Evolutionary conservation across 35 echinoderm and acorn worm genomes (phyloP), one percentile per base, ranked within the genome.

Genomic region (Stichopus chloronotus): DNA sequence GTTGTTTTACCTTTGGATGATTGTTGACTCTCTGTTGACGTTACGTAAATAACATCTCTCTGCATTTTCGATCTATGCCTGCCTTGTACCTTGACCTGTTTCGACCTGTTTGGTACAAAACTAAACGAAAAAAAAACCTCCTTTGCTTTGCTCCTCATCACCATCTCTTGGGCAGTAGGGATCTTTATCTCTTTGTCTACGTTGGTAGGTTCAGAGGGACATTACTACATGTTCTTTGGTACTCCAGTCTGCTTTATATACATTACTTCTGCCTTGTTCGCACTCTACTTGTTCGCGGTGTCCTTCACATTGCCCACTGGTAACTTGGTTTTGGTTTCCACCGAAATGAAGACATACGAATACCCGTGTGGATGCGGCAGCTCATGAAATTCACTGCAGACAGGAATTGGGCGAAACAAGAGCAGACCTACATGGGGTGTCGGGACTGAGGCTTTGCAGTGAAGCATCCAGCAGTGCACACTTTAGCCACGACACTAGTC

Each of bases 231-330:
- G 59, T 84, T 13, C 17, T 74, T 72, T 19, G 63, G 20, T 13
- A 53, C 14, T 65, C 83, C 78, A 85, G 91, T 78, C 21, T 91
- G 85, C 79, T 59, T 69, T 2, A 55, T 94, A 55, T 94, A 78
- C 30, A 43, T 43, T 53, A 92, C 60, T 16, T 19, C 20, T 11
- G 76, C 78, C 14, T 63, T 68, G 7, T 97, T 90, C 79, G 87
- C 85, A 6, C 54, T 92, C 7, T 54, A 84, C 55, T 90, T 91
- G n/a, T 92, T 93, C 21, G 72, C 93, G 9, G 57, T 94, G 9
- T 88, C 96, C 12, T 97, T 97, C 22, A 93, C 90, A 63, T 87
- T 97, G 8, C 96, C 96, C 6, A 84, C 87, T 52, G 57, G 94
- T 14, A 83, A 92, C 8, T 79, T 97, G 22, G 13, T 97, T 1